These are phyloP conservation scores for Setophaga coronata DNA, from an alignment of 2,113 vertebrate species.

Conservation along the genomic window DNA sequence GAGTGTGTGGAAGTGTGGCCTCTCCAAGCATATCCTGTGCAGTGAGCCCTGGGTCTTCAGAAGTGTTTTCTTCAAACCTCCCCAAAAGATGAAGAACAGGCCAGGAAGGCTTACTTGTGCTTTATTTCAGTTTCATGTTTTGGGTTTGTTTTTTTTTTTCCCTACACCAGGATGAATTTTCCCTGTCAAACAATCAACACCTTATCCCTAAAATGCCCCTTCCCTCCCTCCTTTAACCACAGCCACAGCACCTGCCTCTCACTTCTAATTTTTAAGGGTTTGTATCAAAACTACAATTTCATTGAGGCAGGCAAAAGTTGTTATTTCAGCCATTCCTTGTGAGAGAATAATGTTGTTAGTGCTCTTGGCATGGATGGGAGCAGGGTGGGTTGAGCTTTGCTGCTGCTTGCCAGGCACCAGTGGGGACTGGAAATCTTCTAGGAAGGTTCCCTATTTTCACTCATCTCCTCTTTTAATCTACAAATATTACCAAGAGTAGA, in stretches of 20 bases:
- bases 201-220: neutral
- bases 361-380: neutral
- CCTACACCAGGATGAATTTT: neutral
- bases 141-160: neutral
- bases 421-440: neutral
- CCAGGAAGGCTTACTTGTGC: neutral
- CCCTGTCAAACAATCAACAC: neutral
- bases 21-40: neutral
- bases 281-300: neutral
- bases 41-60: neutral
- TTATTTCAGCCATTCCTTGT: neutral
- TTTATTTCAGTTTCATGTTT: neutral
- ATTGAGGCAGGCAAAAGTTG: neutral
- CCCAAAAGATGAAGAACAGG: neutral
- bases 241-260: neutral
- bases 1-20: rapidly evolving
- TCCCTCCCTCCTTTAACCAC: neutral
- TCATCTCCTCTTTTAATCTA: neutral
- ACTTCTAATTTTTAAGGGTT: neutral
- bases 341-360: neutral
- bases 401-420: neutral
- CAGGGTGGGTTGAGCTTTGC: neutral
- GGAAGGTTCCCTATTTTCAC: neutral
- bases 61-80: neutral
- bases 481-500: neutral